Evolutionary conservation across 2,113 vertebrate genomes (phyloP).

Genomic region (Nannospalax galili): DNA sequence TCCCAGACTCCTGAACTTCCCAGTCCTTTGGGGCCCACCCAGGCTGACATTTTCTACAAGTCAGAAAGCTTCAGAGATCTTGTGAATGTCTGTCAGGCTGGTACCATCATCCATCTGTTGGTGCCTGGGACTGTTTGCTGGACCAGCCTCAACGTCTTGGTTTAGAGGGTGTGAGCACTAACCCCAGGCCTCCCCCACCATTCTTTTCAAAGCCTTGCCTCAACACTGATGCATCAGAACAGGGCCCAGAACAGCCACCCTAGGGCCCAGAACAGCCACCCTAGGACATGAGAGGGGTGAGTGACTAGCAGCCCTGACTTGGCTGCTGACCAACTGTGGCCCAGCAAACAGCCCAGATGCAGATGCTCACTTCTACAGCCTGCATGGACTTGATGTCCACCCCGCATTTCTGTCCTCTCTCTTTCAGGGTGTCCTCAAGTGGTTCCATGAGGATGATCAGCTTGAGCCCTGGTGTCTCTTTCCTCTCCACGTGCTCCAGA

Average conservation of each 20-base stretch:
- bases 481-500: constrained; percentile 92
- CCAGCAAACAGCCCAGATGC: background rate
- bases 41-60: background rate
- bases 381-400: constrained; percentile 92
- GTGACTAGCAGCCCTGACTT: background rate
- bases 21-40: background rate
- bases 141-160: background rate
- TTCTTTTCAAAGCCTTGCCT: background rate
- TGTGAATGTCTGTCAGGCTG: background rate
- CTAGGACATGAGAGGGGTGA: background rate
- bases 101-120: background rate
- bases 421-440: constrained; percentile 88
- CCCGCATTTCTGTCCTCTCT: constrained; percentile 88
- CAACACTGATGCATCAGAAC: too few species aligned
- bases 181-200: background rate
- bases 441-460: constrained; percentile 95
- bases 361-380: constrained; percentile 91
- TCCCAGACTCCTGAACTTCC: background rate
- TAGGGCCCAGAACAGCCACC: background rate
- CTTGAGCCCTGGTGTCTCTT: constrained; percentile 90
- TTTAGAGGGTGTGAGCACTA: background rate
- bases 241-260: background rate
- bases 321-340: background rate
- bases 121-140: background rate
- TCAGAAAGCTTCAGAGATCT: background rate